phyloP scores from a whole-genome alignment of 2,113 vertebrate species.

The Alces alces region DNA sequence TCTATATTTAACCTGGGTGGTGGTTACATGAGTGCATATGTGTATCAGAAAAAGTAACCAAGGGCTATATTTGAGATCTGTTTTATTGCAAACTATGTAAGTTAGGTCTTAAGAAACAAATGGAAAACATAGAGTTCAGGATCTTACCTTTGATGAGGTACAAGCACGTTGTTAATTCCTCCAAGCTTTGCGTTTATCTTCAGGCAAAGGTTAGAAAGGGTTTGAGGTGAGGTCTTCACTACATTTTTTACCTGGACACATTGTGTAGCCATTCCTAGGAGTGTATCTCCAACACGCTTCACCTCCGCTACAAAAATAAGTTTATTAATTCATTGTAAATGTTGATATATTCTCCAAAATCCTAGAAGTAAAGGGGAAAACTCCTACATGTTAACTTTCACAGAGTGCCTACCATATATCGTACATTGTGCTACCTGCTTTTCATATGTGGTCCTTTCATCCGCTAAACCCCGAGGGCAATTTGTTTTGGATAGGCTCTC shows the following conservation, averaged over 20 bases:
- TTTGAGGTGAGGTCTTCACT: slow-evolving; percentile 98
- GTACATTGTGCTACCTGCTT: neutral
- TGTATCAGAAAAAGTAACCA: neutral
- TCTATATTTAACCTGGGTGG: neutral
- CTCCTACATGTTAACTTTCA: neutral
- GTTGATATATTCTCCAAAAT: neutral
- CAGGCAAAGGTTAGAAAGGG: slow-evolving; percentile 97
- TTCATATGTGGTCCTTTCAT: neutral
- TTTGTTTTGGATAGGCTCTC: neutral
- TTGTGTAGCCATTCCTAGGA: slow-evolving; percentile 98
- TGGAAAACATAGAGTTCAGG: neutral
- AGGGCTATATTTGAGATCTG: neutral
- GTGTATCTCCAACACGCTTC: slow-evolving; percentile 97
- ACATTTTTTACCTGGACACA: slow-evolving; percentile 99
- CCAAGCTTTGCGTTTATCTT: slow-evolving; percentile 99
- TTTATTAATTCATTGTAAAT: neutral
- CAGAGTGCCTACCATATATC: neutral
- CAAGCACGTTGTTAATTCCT: slow-evolving; percentile 98
- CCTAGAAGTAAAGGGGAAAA: neutral
- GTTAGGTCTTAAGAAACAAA: neutral
- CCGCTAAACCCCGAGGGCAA: neutral
- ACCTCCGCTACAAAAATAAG: slow-evolving; percentile 89
- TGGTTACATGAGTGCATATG: neutral
- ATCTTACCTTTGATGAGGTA: slow-evolving; percentile 96
- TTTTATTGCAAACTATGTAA: neutral